These are phyloP conservation scores for Perca flavescens DNA, from an alignment of 2,113 vertebrate species.

Conservation along the genomic window DNA sequence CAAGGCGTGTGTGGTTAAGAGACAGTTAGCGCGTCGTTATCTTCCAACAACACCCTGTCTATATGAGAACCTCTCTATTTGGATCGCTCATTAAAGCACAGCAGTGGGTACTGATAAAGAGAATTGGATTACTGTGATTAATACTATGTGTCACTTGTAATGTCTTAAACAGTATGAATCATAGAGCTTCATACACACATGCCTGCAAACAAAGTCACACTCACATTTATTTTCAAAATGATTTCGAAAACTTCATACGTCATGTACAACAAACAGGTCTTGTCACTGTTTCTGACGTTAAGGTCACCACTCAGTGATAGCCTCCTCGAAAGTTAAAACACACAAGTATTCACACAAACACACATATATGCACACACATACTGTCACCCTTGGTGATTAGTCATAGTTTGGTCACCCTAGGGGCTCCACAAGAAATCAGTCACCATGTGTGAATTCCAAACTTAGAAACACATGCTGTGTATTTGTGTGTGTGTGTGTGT, in stretches of 20 bases:
- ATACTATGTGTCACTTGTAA: constrained; percentile 72
- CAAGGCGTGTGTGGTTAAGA: constrained; percentile 34
- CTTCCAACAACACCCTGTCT: constrained; percentile 53
- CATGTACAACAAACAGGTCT: constrained; percentile 16
- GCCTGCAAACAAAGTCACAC: not conserved
- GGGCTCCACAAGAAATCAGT: constrained; percentile 38
- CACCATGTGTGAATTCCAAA: constrained; percentile 48
- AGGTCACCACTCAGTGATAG: not conserved
- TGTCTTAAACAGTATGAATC: constrained; percentile 75
- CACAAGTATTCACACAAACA: not conserved
- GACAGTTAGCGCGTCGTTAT: constrained; percentile 51
- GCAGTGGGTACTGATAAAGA: constrained; percentile 76
- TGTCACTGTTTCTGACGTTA: not conserved
- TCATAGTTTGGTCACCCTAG: constrained; percentile 25
- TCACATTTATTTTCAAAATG: constrained; percentile 38
- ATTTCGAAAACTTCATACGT: constrained; percentile 30
- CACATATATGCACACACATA: not conserved
- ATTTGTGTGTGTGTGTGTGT: not conserved
- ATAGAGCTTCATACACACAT: constrained; percentile 27
- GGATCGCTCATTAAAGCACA: constrained; percentile 66
- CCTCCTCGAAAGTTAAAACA: not conserved
- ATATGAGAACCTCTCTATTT: constrained; percentile 42
- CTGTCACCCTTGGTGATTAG: constrained; percentile 35
- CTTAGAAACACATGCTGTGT: constrained; percentile 4
- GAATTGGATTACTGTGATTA: constrained; percentile 82